phyloP scores from a whole-genome alignment of 2,797 vertebrate species.

The Cryptoblepharus egeriae region DNA sequence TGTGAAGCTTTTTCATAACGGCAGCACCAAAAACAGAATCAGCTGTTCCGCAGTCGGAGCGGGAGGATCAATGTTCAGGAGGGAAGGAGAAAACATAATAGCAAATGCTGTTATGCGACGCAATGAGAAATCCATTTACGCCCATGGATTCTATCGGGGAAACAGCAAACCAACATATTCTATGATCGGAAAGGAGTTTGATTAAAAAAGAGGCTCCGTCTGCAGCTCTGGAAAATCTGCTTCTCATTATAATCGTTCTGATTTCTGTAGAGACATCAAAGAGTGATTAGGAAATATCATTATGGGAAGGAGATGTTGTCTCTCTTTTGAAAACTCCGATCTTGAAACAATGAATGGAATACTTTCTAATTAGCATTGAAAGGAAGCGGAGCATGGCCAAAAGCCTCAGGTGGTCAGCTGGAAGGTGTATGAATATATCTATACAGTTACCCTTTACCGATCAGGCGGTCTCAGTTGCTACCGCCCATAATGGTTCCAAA shows the following conservation, averaged over 20 bases:
- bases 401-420: background rate
- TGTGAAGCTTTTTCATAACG: background rate
- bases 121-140: background rate
- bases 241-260: background rate
- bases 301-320: background rate
- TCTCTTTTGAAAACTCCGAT: background rate
- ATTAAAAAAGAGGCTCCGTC: background rate
- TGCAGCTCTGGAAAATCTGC: background rate
- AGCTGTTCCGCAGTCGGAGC: background rate
- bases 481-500: too few relatives aligned
- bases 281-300: background rate
- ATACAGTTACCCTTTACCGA: too few relatives aligned
- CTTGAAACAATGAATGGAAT: background rate
- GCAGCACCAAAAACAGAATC: constrained; percentile 3
- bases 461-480: too few relatives aligned
- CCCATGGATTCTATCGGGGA: background rate
- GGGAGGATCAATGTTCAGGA: background rate
- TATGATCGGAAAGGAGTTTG: background rate
- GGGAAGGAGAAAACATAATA: background rate
- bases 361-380: background rate
- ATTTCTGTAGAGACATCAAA: background rate
- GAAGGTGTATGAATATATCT: background rate
- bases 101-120: background rate
- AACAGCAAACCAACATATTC: background rate
- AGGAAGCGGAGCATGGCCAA: background rate